These are phyloP conservation scores for Aphyosemion australe DNA, from an alignment of 2,113 vertebrate genomes.

Conservation along the genomic window DNA sequence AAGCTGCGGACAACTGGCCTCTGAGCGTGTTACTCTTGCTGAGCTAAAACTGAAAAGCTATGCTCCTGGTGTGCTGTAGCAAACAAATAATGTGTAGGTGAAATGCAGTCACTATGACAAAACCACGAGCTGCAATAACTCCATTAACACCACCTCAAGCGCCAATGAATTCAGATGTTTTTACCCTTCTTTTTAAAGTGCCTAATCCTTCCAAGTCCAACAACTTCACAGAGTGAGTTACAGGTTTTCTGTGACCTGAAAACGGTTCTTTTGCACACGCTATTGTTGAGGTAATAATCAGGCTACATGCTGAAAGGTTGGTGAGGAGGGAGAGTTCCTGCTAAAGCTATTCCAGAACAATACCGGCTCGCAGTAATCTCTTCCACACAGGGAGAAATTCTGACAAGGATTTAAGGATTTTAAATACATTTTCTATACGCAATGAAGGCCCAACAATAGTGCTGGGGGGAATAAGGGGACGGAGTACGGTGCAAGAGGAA, in stretches of 20 bases:
- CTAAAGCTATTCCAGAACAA: conserved; percentile 70
- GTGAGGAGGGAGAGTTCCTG: conserved; percentile 54
- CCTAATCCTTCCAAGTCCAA: conserved; percentile 26
- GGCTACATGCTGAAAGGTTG: conserved; percentile 58
- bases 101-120: conserved; percentile 10
- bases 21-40: conserved; percentile 3
- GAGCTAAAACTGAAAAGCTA: conserved; percentile 37
- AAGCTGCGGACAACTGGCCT: conserved; percentile 33
- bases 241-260: conserved; percentile 54
- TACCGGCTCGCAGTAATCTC: conserved; percentile 68
- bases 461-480: conserved; percentile 10
- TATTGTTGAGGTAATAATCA: conserved; percentile 68
- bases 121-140: conserved; percentile 11
- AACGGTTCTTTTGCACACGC: conserved; percentile 41
- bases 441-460: conserved; percentile 54
- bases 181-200: conserved; percentile 6
- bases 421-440: conserved; percentile 70
- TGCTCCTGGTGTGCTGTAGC: conserved; percentile 1
- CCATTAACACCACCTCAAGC: conserved; percentile 3
- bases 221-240: conserved; percentile 44
- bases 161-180: neutral
- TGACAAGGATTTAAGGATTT: conserved; percentile 74
- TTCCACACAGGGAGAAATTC: conserved; percentile 66
- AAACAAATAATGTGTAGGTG: conserved; percentile 7
- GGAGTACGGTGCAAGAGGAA: conserved; percentile 17